Percentiles rank a stretch among this genome's conserved stretches.
Evolutionary conservation across 2,113 vertebrate species (phyloP).

Genomic region (Pagrus major): DNA sequence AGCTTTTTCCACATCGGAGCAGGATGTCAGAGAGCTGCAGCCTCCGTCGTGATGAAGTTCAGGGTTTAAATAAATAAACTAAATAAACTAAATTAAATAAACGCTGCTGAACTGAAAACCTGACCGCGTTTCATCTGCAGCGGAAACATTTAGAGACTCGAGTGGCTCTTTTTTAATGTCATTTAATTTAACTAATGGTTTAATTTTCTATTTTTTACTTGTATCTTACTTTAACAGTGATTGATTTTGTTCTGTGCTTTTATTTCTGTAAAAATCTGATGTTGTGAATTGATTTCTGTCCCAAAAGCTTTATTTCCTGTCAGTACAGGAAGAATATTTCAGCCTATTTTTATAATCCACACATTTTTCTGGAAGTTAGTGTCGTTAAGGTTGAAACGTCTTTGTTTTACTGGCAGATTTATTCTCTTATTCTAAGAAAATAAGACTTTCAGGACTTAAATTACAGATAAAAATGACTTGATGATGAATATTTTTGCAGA

Average conservation of each 20-base stretch:
- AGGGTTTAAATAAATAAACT: no score
- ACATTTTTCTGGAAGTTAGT: background rate
- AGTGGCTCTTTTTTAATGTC: background rate
- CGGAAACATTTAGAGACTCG: no score
- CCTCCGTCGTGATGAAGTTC: slow-evolving; percentile 17
- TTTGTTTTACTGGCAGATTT: background rate
- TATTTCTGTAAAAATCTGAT: no score
- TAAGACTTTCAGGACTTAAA: background rate
- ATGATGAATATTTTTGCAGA: background rate
- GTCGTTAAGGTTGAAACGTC: background rate
- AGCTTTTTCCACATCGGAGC: background rate
- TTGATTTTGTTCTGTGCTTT: no score
- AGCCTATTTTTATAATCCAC: background rate
- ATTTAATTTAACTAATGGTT: background rate
- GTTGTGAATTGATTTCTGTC: background rate
- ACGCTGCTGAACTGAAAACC: background rate
- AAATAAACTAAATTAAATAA: no score
- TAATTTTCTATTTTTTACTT: background rate
- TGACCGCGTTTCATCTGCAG: background rate
- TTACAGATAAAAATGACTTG: background rate
- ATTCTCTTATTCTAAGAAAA: background rate
- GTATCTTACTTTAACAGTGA: no score
- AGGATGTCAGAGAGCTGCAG: background rate
- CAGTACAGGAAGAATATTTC: background rate
- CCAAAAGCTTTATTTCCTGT: background rate